Base-by-base conservation (phyloP, 2,797 vertebrate genomes). In the Coregonus suidteri region DNA sequence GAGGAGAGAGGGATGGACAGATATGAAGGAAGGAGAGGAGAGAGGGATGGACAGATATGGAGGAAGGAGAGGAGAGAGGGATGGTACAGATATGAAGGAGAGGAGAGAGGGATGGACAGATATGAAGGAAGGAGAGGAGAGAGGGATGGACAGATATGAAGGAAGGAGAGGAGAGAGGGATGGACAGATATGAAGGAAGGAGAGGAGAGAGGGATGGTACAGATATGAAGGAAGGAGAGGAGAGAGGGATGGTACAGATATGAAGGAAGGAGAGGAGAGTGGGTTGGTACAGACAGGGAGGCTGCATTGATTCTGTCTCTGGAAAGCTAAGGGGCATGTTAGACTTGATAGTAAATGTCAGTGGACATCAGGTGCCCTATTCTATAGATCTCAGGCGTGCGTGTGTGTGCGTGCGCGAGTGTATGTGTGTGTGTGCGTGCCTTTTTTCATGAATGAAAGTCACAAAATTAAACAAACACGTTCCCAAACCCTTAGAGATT, bases 331-430 rank as follows among this genome's bases (percentile, higher is more conserved):
- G 84, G 81, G 85, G 78, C 77, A 56, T 76, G 59, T 75, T 72
- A 54, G 74, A 80, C 72, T 73, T 47, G 73, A 76, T 75, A 9
- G 20, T 78, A 82, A 89, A 89, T 87, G 81, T 86, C 81, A 82
- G 64, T 73, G 76, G 78, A 77, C 76, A 78, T 82, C 37, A 82
- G 75, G 20, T 53, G 52, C 73, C 67, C 9, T 6, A 68, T 71
- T 74, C 51, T 72, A 51, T 37, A 14, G 20, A 67, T 6, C 54
- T 56, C n/a, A 64, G 20, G 31, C 30, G 14, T 66, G 30, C 3
- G 59, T 3, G 7, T 11, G 18, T 1, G 59, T 25, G 59, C 9
- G n/a, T 11, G 59, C 6, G 64, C 25, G 67, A 9, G 67, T 69
- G 35, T 30, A 16, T 66, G 64, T 34, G 20, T 31, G 35, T 37